Percentiles rank a stretch among this genome's conserved stretches.
phyloP scores from a whole-genome alignment of 2,888 invertebrate species.

The Rotaria socialis region DNA sequence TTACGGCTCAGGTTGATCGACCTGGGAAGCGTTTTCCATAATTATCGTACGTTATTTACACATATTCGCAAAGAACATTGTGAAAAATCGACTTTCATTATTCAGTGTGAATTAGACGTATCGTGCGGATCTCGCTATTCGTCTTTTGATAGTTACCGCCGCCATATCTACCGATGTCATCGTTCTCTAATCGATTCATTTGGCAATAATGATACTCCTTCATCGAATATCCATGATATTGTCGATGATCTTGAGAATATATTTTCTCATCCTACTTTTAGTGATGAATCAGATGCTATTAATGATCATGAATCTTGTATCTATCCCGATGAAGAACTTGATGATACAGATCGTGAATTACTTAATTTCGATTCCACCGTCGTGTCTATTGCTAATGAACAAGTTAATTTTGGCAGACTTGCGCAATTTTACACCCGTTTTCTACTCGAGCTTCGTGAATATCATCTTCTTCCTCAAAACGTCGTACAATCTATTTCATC shows the following conservation, averaged over 20 bases:
- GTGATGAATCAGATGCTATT: too few relatives aligned
- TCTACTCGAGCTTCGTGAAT: not conserved
- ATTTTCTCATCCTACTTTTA: too few relatives aligned
- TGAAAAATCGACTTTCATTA: not conserved
- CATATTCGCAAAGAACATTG: not conserved
- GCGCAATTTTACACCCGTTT: not conserved
- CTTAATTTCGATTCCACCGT: too few relatives aligned
- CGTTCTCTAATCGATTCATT: not conserved
- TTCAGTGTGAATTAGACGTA: not conserved
- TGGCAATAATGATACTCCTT: not conserved
- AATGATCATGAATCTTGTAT: too few relatives aligned
- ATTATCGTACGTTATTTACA: not conserved
- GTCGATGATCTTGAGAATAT: too few relatives aligned
- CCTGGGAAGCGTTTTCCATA: not conserved
- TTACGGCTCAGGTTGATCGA: too few relatives aligned
- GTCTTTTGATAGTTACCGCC: not conserved
- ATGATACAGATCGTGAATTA: too few relatives aligned
- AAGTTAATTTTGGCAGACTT: too few relatives aligned
- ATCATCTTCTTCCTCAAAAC: not conserved
- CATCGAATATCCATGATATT: too few relatives aligned
- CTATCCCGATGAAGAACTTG: too few relatives aligned
- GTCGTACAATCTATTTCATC: not conserved
- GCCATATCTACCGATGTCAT: not conserved
- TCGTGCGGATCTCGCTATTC: not conserved
- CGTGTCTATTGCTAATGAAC: too few relatives aligned